These are phyloP conservation scores for Portevinia maculata DNA, from an alignment of 2,888 invertebrate genomes.

Conservation along the genomic window DNA sequence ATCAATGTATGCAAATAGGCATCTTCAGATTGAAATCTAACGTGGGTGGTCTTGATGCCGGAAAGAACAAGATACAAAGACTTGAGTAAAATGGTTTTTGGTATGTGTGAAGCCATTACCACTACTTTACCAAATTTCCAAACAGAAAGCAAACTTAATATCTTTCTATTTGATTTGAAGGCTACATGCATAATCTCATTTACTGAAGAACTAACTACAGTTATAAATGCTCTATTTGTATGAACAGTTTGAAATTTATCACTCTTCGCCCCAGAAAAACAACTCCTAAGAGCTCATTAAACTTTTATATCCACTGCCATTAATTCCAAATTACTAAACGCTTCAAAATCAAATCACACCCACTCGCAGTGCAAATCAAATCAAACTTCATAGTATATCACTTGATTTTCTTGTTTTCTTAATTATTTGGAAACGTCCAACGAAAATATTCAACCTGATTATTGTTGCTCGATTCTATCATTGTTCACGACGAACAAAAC, in stretches of 20 bases:
- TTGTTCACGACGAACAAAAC: constrained; percentile 16
- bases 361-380: constrained; percentile 10
- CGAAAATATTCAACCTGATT: constrained; percentile 27
- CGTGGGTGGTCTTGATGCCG: too few relatives aligned
- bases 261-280: background rate
- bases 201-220: background rate
- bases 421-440: constrained; percentile 6
- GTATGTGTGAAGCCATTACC: too few relatives aligned
- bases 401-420: constrained; percentile 25
- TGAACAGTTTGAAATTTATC: constrained; percentile 1
- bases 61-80: too few relatives aligned
- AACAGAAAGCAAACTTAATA: too few relatives aligned
- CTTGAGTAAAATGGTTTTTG: too few relatives aligned
- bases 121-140: too few relatives aligned
- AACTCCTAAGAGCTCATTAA: constrained; percentile 5
- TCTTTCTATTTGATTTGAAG: background rate
- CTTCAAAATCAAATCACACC: constrained; percentile 13
- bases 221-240: background rate
- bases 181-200: background rate
- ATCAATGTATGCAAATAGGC: too few relatives aligned
- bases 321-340: constrained; percentile 9
- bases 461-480: constrained; percentile 38
- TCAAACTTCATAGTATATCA: constrained; percentile 14
- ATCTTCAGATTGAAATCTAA: too few relatives aligned
- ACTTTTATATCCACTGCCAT: constrained; percentile 17